Evolutionary conservation across 2,113 vertebrate genomes (phyloP).

Genomic region (Ochotona curzoniae): DNA sequence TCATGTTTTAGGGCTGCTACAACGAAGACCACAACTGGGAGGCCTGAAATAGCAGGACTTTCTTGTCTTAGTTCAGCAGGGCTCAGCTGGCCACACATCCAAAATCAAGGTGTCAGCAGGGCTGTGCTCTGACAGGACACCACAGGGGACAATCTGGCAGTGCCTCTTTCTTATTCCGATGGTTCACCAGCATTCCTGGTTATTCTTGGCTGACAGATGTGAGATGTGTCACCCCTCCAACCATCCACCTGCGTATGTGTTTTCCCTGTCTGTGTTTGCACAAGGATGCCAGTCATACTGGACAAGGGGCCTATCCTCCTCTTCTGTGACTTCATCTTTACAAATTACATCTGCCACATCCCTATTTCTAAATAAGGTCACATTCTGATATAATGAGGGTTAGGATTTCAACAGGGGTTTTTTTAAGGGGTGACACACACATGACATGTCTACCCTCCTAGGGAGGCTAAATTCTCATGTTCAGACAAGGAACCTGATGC

Average conservation of each 20-base stretch:
- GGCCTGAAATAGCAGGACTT: not conserved
- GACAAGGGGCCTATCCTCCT: not conserved
- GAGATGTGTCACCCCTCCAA: not conserved
- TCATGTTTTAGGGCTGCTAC: not conserved
- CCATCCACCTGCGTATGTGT: not conserved
- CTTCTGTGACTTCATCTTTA: not conserved
- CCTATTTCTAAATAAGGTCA: slow-evolving; percentile 14
- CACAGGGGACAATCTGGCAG: not conserved
- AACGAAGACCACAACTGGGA: not conserved
- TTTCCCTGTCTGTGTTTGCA: not conserved
- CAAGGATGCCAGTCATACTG: not conserved
- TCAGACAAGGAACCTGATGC: not conserved
- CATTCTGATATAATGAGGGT: not conserved
- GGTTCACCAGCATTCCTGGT: not conserved
- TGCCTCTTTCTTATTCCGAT: not conserved
- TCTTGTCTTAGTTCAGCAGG: not conserved
- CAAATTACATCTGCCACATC: not conserved
- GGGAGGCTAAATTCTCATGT: not conserved
- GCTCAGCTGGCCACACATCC: not conserved
- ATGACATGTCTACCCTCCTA: not conserved
- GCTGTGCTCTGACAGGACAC: not conserved
- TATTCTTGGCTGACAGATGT: not conserved
- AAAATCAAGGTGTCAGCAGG: not conserved
- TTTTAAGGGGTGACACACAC: not conserved
- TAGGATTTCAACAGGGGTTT: not conserved